These are phyloP conservation scores for Plebejus melissa DNA, from an alignment of 2,888 invertebrate species.

Conservation along the genomic window DNA sequence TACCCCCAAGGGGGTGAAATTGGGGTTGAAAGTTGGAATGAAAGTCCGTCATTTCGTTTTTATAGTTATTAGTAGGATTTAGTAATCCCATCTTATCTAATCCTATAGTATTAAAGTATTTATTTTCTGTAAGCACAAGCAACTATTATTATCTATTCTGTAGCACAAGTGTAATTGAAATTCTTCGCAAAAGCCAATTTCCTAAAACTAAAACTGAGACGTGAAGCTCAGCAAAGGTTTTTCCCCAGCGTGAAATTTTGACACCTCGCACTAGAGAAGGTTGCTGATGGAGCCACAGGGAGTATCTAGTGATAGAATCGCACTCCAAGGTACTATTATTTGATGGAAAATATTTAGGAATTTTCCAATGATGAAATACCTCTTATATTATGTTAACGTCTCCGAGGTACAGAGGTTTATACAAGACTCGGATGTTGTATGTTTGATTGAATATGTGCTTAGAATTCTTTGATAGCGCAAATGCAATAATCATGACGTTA, in stretches of 20 bases:
- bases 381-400: too few relatives aligned
- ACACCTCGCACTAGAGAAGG: neutral
- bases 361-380: neutral
- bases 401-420: too few relatives aligned
- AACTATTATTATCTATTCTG: too few relatives aligned
- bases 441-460: neutral
- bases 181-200: neutral
- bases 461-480: too few relatives aligned
- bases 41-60: too few relatives aligned
- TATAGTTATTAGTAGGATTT: too few relatives aligned
- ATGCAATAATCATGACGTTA: too few relatives aligned
- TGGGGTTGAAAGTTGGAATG: too few relatives aligned
- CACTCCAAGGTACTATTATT: neutral
- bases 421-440: neutral
- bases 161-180: neutral
- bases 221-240: slow-evolving; percentile 7
- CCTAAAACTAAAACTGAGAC: neutral
- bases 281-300: neutral
- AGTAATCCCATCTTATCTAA: too few relatives aligned
- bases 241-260: neutral
- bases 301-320: neutral
- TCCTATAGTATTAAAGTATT: too few relatives aligned
- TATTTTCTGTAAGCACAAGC: neutral
- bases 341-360: neutral
- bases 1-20: too few relatives aligned